These are phyloP conservation scores for Bombylius major DNA, from an alignment of 2,888 invertebrate genomes.

Conservation along the genomic window DNA sequence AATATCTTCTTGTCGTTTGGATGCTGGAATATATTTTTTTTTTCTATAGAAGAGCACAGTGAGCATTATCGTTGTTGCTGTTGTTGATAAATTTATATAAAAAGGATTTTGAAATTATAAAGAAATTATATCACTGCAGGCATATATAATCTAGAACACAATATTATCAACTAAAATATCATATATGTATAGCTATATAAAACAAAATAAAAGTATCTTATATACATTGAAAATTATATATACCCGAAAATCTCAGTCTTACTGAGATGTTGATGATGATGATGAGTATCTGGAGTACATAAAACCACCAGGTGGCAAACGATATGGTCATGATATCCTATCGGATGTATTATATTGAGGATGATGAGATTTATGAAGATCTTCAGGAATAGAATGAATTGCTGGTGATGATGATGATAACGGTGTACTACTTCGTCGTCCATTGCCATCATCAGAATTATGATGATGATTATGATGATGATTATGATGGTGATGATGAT, in stretches of 20 bases:
- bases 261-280: constrained; percentile 4
- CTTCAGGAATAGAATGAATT: background rate
- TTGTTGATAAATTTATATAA: too few relatives aligned
- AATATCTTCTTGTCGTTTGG: too few relatives aligned
- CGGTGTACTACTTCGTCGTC: background rate
- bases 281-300: constrained; percentile 11
- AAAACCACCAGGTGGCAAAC: constrained; percentile 15
- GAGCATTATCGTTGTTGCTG: too few relatives aligned
- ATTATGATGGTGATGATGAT: background rate
- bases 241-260: background rate
- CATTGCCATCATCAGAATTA: background rate
- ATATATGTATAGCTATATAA: too few relatives aligned
- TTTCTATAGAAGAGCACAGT: too few relatives aligned
- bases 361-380: constrained; percentile 17
- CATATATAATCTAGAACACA: background rate
- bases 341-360: constrained; percentile 21
- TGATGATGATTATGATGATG: background rate
- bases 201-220: too few relatives aligned
- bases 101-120: background rate
- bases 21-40: too few relatives aligned
- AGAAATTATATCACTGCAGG: background rate
- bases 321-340: constrained; percentile 35
- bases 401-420: background rate
- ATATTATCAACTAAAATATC: too few relatives aligned
- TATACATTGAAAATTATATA: too few relatives aligned